Conservation (phyloP, 1,140 invertebrate species). For the Trichomalopsis sarcophagae region DNA sequence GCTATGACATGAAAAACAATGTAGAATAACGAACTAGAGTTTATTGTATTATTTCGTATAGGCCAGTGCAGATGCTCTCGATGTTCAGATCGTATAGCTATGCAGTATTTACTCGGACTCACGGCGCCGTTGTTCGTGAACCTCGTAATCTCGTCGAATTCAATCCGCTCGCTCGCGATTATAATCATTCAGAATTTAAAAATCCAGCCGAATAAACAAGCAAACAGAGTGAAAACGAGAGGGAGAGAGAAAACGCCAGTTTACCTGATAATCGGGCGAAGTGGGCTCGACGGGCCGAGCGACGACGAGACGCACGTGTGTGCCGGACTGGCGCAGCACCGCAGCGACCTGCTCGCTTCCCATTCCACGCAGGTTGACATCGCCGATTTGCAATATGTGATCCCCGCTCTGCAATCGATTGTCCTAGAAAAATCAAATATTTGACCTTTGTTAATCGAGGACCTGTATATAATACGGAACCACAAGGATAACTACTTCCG, state of each 20-base stretch:
- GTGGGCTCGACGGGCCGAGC: conserved; percentile 89
- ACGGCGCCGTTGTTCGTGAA: background rate
- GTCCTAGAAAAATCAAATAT: conserved; percentile 77
- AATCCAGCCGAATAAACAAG: background rate
- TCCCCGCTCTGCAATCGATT: conserved; percentile 95
- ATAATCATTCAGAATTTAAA: conserved; percentile 32
- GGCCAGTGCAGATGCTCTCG: no score
- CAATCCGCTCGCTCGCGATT: background rate
- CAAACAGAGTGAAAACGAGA: background rate
- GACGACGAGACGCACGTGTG: conserved; percentile 93
- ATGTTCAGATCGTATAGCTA: no score
- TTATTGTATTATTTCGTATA: background rate
- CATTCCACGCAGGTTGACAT: conserved; percentile 95
- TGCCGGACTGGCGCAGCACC: conserved; percentile 95
- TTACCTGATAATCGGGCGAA: conserved; percentile 79
- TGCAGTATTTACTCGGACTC: no score
- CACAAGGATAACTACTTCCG: no score
- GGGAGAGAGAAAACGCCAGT: background rate
- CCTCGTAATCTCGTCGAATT: background rate
- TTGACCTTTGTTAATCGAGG: background rate
- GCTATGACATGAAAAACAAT: background rate
- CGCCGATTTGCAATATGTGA: conserved; percentile 97
- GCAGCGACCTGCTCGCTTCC: conserved; percentile 97
- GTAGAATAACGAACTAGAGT: background rate
- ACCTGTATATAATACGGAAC: no score